Evolutionary conservation across 2,888 invertebrate species (phyloP), one percentile per base, ranked within the genome.

Genomic region (Phragmatobia fuliginosa): DNA sequence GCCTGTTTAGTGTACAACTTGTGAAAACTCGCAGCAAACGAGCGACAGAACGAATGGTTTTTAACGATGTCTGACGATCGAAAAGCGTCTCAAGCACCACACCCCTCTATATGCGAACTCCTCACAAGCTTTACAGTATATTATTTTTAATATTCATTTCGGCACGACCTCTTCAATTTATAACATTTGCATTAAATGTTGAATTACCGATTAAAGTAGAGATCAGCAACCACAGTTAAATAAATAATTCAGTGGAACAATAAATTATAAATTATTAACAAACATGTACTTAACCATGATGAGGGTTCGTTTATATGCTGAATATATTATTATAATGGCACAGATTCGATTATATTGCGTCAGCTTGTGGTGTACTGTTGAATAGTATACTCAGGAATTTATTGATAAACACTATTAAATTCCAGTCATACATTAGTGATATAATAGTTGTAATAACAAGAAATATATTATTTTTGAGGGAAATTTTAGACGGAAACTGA

Each of bases 21-120:
- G 74, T 72, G 77, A 81, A 81, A 84, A 83, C 73, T 82, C 77
- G 68, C 66, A 70, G 75, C 76, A 81, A 85, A 82, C 74, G 79
- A 71, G 66, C 73, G 79, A 71, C 67, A 71, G 74, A 73, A 81
- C 80, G 80, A 84, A 78, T 79, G 77, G 71, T 71, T 82, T 82
- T 83, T 82, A 83, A 86, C 81, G 78, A 82, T 72, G 74, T 74
- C 74, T 74, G 81, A 75, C 71, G 75, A 73, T 76, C 70, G 74
- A 72, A 70, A 36, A 68, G 36, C 61, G 41, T 65, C 68, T 61
- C 52, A 3, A 59, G 52, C 36, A 41, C 28, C 67, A 18, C 64
- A 33, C 41, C 38, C 28, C 66, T 25, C 66, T 36, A 69, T 31
- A 59, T 18, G 28, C 33, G 32, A 16, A 61, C 63, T 28, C 59